A percentile compares a stretch with the other conserved stretches of the same genome.
These are phyloP conservation scores for Actenoides lindsayi DNA, from an alignment of 2,113 vertebrate species.

Conservation along the genomic window DNA sequence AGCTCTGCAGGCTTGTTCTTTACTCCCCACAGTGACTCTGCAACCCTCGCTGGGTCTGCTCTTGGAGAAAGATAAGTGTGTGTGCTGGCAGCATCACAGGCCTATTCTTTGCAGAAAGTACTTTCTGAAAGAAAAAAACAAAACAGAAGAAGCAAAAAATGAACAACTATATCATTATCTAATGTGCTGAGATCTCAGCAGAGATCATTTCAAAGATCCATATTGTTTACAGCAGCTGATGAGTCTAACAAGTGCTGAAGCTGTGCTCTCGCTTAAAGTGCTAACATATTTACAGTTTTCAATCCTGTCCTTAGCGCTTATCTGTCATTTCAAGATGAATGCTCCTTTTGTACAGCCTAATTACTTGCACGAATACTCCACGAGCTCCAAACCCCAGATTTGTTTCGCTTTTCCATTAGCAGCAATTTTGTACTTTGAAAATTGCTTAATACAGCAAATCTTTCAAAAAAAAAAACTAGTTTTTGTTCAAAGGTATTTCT, in stretches of 20 bases:
- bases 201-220: constrained; percentile 67
- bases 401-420: constrained; percentile 58
- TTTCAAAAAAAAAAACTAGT: neutral
- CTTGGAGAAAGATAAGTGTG: neutral
- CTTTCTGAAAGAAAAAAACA: neutral
- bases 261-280: constrained; percentile 1
- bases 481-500: constrained; percentile 65
- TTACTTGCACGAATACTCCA: constrained; percentile 66
- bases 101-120: constrained; percentile 30
- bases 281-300: constrained; percentile 56
- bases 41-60: neutral
- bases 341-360: constrained; percentile 66
- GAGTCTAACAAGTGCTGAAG: constrained; percentile 64
- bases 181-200: constrained; percentile 46
- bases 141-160: constrained; percentile 26
- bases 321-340: constrained; percentile 60
- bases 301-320: constrained; percentile 18
- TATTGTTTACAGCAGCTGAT: constrained; percentile 67
- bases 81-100: neutral
- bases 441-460: constrained; percentile 55
- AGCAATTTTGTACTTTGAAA: constrained; percentile 60
- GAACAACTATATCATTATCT: constrained; percentile 61
- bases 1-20: neutral
- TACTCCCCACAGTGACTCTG: neutral
- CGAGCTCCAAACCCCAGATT: constrained; percentile 68